These are phyloP conservation scores for Pteronotus mesoamericanus DNA, from an alignment of 2,797 vertebrate genomes.

Conservation along the genomic window DNA sequence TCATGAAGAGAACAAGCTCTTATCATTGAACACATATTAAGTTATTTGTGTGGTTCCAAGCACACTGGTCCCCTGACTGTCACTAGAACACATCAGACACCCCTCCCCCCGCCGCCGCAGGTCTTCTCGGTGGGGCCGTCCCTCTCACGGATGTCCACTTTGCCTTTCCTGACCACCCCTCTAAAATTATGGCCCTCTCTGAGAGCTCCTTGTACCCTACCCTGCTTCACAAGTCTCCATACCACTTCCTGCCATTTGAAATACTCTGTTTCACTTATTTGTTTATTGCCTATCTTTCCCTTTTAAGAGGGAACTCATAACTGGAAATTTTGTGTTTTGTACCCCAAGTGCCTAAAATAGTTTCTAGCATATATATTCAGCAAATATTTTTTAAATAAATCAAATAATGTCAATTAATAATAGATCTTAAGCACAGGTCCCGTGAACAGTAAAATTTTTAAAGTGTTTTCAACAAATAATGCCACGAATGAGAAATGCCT, in stretches of 20 bases:
- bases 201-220: fast-evolving
- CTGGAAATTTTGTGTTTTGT: background rate
- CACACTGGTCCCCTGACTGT: background rate
- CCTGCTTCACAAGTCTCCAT: background rate
- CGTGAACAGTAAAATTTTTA: background rate
- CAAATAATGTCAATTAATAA: background rate
- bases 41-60: background rate
- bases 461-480: background rate
- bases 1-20: background rate
- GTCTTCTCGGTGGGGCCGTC: background rate
- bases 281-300: background rate
- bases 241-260: background rate
- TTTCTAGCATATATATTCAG: background rate
- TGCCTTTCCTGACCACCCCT: background rate
- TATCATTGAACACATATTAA: background rate
- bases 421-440: background rate
- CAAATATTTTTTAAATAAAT: background rate
- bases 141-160: background rate
- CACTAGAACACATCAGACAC: background rate
- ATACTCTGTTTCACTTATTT: background rate
- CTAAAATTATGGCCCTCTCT: background rate
- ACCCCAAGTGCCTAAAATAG: background rate
- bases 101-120: background rate
- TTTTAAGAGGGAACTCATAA: background rate
- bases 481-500: background rate